Base-by-base conservation (phyloP, 2,888 invertebrate species). In the Argyresthia albistria region DNA sequence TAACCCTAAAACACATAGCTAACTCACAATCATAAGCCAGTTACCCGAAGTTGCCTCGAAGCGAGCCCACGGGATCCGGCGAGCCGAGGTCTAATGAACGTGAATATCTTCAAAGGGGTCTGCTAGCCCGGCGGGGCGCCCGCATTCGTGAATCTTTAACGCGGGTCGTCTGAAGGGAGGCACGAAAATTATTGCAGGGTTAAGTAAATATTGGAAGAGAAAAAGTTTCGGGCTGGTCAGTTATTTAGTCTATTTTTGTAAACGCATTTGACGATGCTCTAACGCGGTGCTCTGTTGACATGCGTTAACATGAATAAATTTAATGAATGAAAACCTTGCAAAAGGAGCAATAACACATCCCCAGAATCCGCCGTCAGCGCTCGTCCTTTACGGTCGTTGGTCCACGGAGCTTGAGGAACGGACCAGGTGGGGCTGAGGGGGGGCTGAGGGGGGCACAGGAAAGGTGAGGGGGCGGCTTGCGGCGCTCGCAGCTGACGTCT, bases 61-160 rank as follows among this genome's bases (percentile, higher is more conserved):
- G 54, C 58, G 64, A 60, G 70, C 76, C 80, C 72, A 71, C 69
- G 77, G 70, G 80, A 79, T 70, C 74, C 60, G 61, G 63, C 67
- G 72, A 69, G 73, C 70, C 72, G 62, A 69, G 70, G 75, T 77
- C 54, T 86, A 86, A 84, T 82, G 84, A 84, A 83, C 80, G 81
- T 74, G 76, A 76, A 74, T 76, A 80, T 79, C 80, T 82, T 81
- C 82, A 81, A 82, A 81, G 84, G 76, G 80, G 76, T 70, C 75
- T 64, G 66, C 60, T 63, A 64, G 69, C 61, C 59, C 64, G 62
- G 64, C 63, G 76, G 76, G 77, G 78, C 72, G 65, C 62, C 47
- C 47, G 45, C 50, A 45, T 42, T 70, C 66, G 67, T 83, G 80
- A 83, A 84, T 84, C 80, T 84, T 84, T 82, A 82, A 83, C 50